These are phyloP conservation scores for Trachurus trachurus DNA, from an alignment of 2,797 vertebrate genomes.

Conservation along the genomic window DNA sequence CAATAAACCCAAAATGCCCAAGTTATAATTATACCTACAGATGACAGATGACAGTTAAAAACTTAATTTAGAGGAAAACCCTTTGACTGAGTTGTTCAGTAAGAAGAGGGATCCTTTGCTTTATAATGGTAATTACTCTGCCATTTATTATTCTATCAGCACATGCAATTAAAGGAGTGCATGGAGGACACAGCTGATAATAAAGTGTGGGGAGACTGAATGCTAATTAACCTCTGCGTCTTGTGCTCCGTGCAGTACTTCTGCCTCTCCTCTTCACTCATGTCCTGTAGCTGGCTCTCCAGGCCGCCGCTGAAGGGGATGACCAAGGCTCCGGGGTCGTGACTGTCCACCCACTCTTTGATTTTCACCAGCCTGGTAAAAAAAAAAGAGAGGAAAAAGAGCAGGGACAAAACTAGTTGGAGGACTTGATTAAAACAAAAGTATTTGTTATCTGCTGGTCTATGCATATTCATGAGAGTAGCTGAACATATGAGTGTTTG, in stretches of 20 bases:
- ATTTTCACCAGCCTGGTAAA: conserved; percentile 94
- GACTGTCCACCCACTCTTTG: conserved; percentile 97
- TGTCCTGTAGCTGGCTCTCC: conserved; percentile 93
- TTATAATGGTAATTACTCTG: conserved; percentile 99
- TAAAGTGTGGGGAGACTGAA: conserved; percentile 99
- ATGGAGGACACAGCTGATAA: conserved; percentile 99
- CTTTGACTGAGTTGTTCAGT: conserved; percentile 99
- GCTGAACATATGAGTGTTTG: conserved; percentile 81
- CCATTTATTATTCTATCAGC: conserved; percentile 99
- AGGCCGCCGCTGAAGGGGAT: conserved; percentile 94
- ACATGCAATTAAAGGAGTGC: conserved; percentile 99
- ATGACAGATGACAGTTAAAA: conserved; percentile 99
- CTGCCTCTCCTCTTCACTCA: conserved; percentile 91
- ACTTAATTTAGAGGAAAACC: conserved; percentile 99
- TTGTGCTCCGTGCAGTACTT: conserved; percentile 95
- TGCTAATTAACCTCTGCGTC: conserved; percentile 99
- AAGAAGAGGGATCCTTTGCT: conserved; percentile 99
- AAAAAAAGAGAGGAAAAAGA: conserved; percentile 22
- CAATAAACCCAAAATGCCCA: conserved; percentile 98
- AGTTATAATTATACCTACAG: conserved; percentile 99
- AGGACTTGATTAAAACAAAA: conserved; percentile 88
- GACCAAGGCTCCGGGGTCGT: conserved; percentile 93
- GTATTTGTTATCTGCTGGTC: conserved; percentile 88
- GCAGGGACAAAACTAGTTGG: conserved; percentile 79
- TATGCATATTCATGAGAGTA: conserved; percentile 92